Conservation (phyloP, 2,797 vertebrate genomes). For the Sciurus carolinensis region DNA sequence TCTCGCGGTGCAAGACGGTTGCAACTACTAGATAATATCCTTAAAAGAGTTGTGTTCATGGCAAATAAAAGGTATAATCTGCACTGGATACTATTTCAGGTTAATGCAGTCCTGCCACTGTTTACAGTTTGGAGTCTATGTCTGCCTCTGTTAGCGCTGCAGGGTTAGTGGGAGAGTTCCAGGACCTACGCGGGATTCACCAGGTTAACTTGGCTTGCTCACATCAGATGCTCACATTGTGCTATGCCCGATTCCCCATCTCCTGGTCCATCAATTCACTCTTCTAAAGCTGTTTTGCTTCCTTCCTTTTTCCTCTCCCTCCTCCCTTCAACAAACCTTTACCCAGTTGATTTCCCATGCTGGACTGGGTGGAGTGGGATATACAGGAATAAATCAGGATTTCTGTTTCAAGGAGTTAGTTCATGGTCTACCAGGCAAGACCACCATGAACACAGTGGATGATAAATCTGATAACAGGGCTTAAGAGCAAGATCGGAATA, state of each 20-base stretch:
- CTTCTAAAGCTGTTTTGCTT: not conserved
- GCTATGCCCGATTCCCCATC: not conserved
- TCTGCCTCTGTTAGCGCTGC: not conserved
- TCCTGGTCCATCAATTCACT: not conserved
- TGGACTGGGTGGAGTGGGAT: not conserved
- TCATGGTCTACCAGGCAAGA: not conserved
- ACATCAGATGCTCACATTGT: not conserved
- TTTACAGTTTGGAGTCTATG: not conserved
- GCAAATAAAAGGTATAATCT: slow-evolving; percentile 30
- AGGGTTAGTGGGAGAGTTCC: not conserved
- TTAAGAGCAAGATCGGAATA: not conserved
- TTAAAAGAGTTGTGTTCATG: slow-evolving; percentile 15
- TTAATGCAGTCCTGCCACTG: not conserved
- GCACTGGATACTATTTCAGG: slow-evolving; percentile 26
- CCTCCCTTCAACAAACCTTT: not conserved
- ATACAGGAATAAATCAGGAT: not conserved
- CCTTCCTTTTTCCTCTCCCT: not conserved
- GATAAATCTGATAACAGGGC: not conserved
- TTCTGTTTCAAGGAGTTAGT: slow-evolving; percentile 2
- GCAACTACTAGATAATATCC: slow-evolving; percentile 40
- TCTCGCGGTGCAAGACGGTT: not conserved
- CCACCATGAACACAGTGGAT: not conserved
- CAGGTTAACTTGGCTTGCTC: not conserved
- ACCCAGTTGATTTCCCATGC: not conserved
- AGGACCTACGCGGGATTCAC: not conserved